Conservation (phyloP, 1,140 invertebrate genomes). For the Adelges cooleyi region DNA sequence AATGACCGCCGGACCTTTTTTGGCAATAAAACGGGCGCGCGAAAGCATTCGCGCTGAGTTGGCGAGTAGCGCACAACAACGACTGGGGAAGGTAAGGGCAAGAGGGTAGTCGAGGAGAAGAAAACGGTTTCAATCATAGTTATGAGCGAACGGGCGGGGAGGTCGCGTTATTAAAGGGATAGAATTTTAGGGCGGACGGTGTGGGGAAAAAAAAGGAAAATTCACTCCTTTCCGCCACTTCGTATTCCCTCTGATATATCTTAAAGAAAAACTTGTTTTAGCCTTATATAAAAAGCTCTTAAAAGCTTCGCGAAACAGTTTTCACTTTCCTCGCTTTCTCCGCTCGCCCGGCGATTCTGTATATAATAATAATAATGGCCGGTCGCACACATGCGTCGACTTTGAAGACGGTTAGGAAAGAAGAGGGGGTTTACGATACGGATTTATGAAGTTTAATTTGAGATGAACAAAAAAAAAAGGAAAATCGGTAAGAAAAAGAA, state of each 20-base stretch:
- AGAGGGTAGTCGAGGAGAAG: neutral
- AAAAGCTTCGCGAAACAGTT: conserved; percentile 27
- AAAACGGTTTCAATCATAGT: conserved; percentile 29
- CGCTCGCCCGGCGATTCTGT: neutral
- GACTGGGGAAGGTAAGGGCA: neutral
- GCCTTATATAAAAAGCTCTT: conserved; percentile 27
- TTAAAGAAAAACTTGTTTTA: conserved; percentile 27
- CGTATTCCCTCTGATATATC: conserved; percentile 18
- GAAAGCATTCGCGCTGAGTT: conserved; percentile 19
- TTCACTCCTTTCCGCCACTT: conserved; percentile 7
- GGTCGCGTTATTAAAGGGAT: conserved; percentile 26
- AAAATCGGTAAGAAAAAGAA: conserved; percentile 12
- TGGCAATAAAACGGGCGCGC: conserved; percentile 22
- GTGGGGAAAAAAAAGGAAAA: conserved; percentile 9
- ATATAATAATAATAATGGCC: conserved; percentile 23
- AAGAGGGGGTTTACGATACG: conserved; percentile 10
- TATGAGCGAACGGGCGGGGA: conserved; percentile 11
- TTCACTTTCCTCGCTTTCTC: neutral
- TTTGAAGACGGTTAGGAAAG: neutral
- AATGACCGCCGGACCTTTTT: conserved; percentile 28
- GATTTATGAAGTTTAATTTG: conserved; percentile 29
- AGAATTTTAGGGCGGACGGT: neutral
- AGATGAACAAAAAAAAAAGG: conserved; percentile 21
- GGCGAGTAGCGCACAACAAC: conserved; percentile 4
- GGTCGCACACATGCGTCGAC: neutral